A percentile compares a stretch with the other conserved stretches of the same genome.
Conservation (phyloP, 2,888 invertebrate species). For the Steinernema carpocapsae region DNA sequence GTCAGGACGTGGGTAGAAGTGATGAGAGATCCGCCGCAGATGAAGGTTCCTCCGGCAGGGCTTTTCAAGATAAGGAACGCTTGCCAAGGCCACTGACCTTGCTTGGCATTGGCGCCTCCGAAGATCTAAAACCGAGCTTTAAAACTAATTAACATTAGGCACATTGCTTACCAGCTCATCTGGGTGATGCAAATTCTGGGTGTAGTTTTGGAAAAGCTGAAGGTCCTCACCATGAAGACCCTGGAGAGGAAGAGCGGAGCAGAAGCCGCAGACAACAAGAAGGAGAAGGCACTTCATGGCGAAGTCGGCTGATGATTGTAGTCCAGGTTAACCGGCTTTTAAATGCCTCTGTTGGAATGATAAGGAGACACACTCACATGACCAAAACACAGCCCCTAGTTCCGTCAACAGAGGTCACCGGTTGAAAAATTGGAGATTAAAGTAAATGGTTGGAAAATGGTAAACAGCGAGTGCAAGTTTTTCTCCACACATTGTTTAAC, state of each 20-base stretch:
- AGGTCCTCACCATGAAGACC: not conserved
- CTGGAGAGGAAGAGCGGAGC: not conserved
- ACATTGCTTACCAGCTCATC: not conserved
- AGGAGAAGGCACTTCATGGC: slow-evolving; percentile 17
- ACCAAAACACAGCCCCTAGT: too few relatives aligned
- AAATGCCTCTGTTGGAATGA: not conserved
- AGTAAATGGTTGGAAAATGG: not conserved
- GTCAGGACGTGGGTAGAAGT: slow-evolving; percentile 38
- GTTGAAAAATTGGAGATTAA: too few relatives aligned
- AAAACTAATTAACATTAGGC: too few relatives aligned
- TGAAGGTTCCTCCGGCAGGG: not conserved
- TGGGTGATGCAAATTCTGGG: not conserved
- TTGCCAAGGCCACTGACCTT: not conserved
- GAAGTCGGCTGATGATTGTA: not conserved
- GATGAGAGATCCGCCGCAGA: slow-evolving; percentile 38
- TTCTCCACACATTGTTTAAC: too few relatives aligned
- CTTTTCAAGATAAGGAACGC: not conserved
- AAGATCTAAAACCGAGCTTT: not conserved
- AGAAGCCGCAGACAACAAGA: slow-evolving; percentile 3
- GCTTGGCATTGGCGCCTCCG: not conserved
- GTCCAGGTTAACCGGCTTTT: not conserved
- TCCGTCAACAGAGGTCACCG: too few relatives aligned
- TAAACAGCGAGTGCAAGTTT: too few relatives aligned
- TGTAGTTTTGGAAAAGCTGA: not conserved
- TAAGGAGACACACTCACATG: not conserved